Percentiles rank a stretch among this genome's conserved stretches.
Evolutionary conservation across 2,888 invertebrate genomes (phyloP).

Genomic region (Agrotis clavis): DNA sequence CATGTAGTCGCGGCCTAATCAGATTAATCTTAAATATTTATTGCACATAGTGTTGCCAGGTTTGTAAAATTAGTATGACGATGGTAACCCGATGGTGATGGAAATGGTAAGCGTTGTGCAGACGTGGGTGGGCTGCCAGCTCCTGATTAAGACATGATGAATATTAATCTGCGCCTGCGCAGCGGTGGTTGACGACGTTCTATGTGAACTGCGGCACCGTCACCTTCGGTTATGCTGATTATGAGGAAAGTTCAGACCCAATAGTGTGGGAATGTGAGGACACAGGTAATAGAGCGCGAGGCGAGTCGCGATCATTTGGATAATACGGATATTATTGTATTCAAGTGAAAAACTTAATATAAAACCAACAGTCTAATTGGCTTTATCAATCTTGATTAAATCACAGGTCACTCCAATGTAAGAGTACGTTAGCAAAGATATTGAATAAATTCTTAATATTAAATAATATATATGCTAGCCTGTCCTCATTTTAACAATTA

Average conservation of each 20-base stretch:
- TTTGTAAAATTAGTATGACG: conserved; percentile 89
- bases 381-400: neutral
- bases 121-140: conserved; percentile 87
- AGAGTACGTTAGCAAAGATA: neutral
- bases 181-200: conserved; percentile 43
- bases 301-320: neutral
- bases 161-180: conserved; percentile 80
- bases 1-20: conserved; percentile 83
- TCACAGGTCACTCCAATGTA: neutral
- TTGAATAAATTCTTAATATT: neutral
- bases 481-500: neutral
- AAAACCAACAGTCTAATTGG: no score
- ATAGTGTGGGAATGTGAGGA: conserved; percentile 29
- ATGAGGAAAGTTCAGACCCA: conserved; percentile 34
- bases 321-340: no score
- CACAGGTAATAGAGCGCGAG: neutral
- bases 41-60: conserved; percentile 88
- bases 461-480: neutral
- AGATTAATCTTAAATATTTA: conserved; percentile 91
- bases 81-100: conserved; percentile 88
- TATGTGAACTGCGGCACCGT: conserved; percentile 43
- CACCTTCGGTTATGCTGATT: conserved; percentile 46
- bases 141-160: conserved; percentile 87
- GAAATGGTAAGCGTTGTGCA: conserved; percentile 83
- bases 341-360: neutral